phyloP scores from a whole-genome alignment of 2,797 vertebrate species.

The Alcedo quadribrachys region DNA sequence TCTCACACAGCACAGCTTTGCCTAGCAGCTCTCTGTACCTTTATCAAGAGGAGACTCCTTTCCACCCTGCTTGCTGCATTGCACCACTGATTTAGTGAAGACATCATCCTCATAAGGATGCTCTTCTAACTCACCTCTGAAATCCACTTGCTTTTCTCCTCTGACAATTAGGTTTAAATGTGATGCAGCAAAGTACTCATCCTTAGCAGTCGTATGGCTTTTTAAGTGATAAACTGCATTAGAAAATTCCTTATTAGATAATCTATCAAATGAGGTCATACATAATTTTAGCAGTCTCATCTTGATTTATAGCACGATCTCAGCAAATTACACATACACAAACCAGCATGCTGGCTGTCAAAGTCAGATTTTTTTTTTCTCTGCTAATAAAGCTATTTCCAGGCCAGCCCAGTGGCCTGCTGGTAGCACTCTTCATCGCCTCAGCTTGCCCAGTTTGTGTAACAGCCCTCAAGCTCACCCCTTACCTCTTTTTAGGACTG shows the following conservation, averaged over 20 bases:
- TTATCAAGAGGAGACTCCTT: slow-evolving; percentile 70
- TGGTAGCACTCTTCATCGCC: neutral
- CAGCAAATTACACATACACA: slow-evolving; percentile 44
- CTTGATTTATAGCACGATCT: slow-evolving; percentile 62
- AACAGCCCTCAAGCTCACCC: neutral
- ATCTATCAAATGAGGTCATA: slow-evolving; percentile 75
- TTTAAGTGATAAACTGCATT: slow-evolving; percentile 80
- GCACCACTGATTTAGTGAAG: slow-evolving; percentile 79
- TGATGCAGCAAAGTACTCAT: slow-evolving; percentile 74
- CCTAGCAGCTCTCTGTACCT: slow-evolving; percentile 69
- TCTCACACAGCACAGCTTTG: slow-evolving; percentile 12
- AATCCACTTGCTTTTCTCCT: slow-evolving; percentile 73
- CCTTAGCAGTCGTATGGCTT: slow-evolving; percentile 67
- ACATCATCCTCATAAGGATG: slow-evolving; percentile 79
- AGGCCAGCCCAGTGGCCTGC: neutral
- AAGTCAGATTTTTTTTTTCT: slow-evolving; percentile 41
- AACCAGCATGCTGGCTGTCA: slow-evolving; percentile 29
- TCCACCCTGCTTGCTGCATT: slow-evolving; percentile 80
- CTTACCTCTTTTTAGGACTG: neutral
- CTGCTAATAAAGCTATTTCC: neutral
- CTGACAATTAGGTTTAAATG: slow-evolving; percentile 79
- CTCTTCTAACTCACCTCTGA: slow-evolving; percentile 76
- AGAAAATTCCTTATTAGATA: slow-evolving; percentile 79
- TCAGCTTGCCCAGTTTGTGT: neutral
- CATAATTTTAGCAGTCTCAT: slow-evolving; percentile 64